Percentiles rank a stretch among this genome's conserved stretches.
phyloP scores from a whole-genome alignment of 2,888 invertebrate genomes.

The Acanthosepion esculentum region DNA sequence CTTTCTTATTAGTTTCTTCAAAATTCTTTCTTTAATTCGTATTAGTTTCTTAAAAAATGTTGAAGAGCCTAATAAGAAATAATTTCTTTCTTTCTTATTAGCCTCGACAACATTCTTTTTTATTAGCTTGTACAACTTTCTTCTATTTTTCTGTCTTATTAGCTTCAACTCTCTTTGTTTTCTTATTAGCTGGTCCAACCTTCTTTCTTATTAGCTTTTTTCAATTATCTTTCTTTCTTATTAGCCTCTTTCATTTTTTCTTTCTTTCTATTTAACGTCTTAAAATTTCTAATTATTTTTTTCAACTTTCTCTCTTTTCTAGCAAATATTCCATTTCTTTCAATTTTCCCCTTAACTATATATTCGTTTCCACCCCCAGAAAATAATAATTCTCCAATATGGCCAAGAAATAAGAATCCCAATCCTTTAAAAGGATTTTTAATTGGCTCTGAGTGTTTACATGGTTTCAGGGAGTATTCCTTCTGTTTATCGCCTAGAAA shows the following conservation, averaged over 20 bases:
- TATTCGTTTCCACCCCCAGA: neutral
- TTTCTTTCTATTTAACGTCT: neutral
- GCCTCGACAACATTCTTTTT: too few relatives aligned
- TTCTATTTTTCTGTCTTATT: too few relatives aligned
- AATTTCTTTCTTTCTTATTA: too few relatives aligned
- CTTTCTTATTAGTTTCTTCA: neutral
- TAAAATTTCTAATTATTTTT: neutral
- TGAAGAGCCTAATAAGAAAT: too few relatives aligned
- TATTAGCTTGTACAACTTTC: too few relatives aligned
- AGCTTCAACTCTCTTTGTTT: neutral
- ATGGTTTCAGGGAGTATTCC: neutral
- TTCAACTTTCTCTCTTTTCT: neutral
- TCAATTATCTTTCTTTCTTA: neutral
- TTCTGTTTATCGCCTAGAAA: neutral
- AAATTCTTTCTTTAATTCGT: neutral
- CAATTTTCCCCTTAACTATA: neutral
- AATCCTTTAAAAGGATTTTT: constrained; percentile 18
- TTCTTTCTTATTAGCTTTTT: neutral
- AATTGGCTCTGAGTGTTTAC: neutral
- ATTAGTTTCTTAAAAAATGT: too few relatives aligned
- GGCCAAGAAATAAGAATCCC: neutral
- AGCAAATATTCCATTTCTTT: neutral
- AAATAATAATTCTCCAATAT: neutral
- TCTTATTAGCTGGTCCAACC: neutral
- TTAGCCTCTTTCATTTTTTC: neutral